phyloP scores from a whole-genome alignment of 2,797 vertebrate genomes.

The Hemibagrus guttatus region DNA sequence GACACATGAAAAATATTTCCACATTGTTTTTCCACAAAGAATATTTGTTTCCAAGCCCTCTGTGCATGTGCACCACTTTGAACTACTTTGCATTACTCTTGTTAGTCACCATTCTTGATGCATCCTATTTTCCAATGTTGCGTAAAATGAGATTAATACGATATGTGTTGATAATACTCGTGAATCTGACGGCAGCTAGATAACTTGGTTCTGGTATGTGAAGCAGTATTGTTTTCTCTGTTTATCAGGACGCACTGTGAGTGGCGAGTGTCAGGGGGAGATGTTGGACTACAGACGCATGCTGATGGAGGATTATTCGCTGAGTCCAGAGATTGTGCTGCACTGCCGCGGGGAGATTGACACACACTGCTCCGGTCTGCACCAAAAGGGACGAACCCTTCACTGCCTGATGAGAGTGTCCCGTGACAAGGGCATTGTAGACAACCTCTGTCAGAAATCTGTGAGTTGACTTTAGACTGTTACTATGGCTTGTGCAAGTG shows the following conservation, averaged over 20 bases:
- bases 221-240: background rate
- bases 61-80: background rate
- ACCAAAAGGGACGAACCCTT: constrained; percentile 93
- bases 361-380: constrained; percentile 91
- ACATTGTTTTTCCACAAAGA: background rate
- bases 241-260: constrained; percentile 85
- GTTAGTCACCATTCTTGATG: background rate
- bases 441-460: constrained; percentile 86
- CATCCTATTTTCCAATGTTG: background rate
- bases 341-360: constrained; percentile 95
- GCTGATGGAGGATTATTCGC: constrained; percentile 97
- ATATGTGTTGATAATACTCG: background rate
- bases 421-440: constrained; percentile 83
- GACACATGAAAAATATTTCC: background rate
- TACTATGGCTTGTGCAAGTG: background rate
- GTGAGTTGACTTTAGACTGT: constrained; percentile 73
- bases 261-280: constrained; percentile 95
- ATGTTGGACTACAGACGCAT: constrained; percentile 97
- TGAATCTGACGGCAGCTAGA: background rate
- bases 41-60: background rate
- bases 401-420: constrained; percentile 96
- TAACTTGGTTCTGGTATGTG: background rate
- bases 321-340: constrained; percentile 96
- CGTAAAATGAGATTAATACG: background rate
- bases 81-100: background rate